phyloP scores from a whole-genome alignment of 2,113 vertebrate genomes.

The Atlantisia rogersi region DNA sequence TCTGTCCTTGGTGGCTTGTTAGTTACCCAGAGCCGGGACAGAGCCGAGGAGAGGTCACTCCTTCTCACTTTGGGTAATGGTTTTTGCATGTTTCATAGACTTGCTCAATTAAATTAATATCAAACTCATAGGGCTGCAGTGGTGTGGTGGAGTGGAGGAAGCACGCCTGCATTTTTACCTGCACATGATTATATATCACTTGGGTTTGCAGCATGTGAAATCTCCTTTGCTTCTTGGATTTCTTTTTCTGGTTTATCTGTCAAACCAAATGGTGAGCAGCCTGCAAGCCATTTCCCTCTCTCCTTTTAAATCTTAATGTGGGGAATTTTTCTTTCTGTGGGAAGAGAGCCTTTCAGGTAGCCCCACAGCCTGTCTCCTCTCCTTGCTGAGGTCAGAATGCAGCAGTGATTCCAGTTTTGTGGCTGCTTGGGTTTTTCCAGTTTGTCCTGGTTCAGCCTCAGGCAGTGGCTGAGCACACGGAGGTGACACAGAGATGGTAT shows the following conservation, averaged over 20 bases:
- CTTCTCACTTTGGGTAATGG: background rate
- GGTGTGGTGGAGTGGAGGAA: background rate
- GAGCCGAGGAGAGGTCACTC: background rate
- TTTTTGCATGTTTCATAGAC: background rate
- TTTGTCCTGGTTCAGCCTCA: too few species aligned
- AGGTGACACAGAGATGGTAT: too few species aligned
- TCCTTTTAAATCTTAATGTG: constrained; percentile 13
- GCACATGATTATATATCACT: fast-evolving
- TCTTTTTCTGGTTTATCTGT: constrained; percentile 1
- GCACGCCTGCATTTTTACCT: fast-evolving
- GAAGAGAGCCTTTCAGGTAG: background rate
- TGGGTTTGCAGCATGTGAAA: background rate
- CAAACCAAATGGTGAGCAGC: constrained; percentile 5
- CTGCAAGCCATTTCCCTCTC: background rate
- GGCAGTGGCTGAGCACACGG: too few species aligned
- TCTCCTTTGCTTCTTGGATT: background rate
- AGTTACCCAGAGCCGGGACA: background rate
- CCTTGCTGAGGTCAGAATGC: background rate
- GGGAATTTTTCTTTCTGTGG: background rate
- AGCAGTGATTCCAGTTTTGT: background rate
- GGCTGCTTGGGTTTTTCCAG: background rate
- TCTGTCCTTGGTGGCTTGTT: background rate
- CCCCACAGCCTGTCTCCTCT: background rate
- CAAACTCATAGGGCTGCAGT: background rate
- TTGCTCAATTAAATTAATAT: background rate